A percentile compares a stretch with the other conserved stretches of the same genome.
phyloP scores from a whole-genome alignment of 1,140 invertebrate genomes.

The Caerostris extrusa region DNA sequence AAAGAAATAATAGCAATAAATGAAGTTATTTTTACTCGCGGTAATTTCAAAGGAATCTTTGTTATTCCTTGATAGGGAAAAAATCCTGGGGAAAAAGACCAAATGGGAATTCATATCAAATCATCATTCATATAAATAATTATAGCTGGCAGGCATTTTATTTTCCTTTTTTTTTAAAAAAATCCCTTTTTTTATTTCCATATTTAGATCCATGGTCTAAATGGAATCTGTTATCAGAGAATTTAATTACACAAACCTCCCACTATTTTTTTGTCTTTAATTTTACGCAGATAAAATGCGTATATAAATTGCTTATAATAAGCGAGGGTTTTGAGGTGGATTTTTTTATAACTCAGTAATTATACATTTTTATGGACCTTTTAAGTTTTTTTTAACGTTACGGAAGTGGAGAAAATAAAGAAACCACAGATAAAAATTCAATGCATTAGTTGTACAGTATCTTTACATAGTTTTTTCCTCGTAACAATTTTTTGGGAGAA shows the following conservation, averaged over 20 bases:
- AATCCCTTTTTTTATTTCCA: neutral
- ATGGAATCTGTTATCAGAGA: neutral
- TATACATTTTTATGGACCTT: neutral
- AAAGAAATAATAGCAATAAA: neutral
- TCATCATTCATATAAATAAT: slow-evolving; percentile 8
- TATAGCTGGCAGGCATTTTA: neutral
- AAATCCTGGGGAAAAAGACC: neutral
- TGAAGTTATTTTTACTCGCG: too few relatives aligned
- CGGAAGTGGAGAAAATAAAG: neutral
- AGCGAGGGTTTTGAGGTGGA: neutral
- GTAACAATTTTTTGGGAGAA: too few relatives aligned
- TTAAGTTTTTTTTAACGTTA: neutral
- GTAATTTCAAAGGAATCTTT: neutral
- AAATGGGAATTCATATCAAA: neutral
- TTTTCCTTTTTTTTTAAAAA: neutral
- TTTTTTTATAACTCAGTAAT: neutral
- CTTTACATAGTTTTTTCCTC: too few relatives aligned
- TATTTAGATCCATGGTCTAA: neutral
- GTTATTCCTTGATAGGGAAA: neutral
- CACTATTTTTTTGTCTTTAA: neutral
- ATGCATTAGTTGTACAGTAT: too few relatives aligned
- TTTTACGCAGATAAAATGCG: neutral
- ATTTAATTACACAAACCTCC: neutral
- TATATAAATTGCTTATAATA: neutral
- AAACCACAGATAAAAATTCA: too few relatives aligned